Evolutionary conservation across 2,113 vertebrate genomes (phyloP).

Genomic region (Boleophthalmus pectinirostris): DNA sequence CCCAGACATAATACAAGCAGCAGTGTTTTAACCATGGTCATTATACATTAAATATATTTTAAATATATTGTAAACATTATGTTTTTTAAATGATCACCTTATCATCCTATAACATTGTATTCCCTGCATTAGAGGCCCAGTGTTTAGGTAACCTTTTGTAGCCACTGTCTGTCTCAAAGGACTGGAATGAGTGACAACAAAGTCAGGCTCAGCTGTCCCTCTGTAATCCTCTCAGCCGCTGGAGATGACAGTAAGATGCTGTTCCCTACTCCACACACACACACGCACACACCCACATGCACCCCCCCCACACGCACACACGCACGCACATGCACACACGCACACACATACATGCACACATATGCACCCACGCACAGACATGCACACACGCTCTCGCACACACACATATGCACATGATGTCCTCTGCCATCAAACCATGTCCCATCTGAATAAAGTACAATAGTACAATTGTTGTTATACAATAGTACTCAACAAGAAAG

Average conservation of each 20-base stretch:
- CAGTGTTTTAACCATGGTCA: background rate
- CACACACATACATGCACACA: conserved; percentile 4
- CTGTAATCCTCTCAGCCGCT: conserved; percentile 71
- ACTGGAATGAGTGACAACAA: conserved; percentile 48
- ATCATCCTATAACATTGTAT: background rate
- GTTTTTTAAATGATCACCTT: background rate
- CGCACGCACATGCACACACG: too few species aligned
- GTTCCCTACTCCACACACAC: conserved; percentile 27
- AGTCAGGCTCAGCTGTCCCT: conserved; percentile 39
- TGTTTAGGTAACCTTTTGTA: conserved; percentile 21
- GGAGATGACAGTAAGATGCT: conserved; percentile 62
- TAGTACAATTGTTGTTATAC: too few species aligned
- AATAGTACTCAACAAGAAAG: too few species aligned
- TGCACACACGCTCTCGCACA: too few species aligned
- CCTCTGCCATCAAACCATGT: conserved; percentile 12
- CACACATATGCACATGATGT: conserved; percentile 12
- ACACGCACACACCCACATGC: too few species aligned
- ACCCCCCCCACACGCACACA: too few species aligned
- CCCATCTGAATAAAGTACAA: background rate
- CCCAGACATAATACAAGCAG: too few species aligned
- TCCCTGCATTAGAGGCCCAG: background rate
- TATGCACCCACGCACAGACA: too few species aligned
- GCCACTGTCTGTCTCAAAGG: conserved; percentile 23
- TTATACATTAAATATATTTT: background rate
- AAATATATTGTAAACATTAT: background rate